A percentile compares a stretch with the other conserved stretches of the same genome.
phyloP scores from a whole-genome alignment of 2,113 vertebrate genomes.

The Epinephelus lanceolatus region DNA sequence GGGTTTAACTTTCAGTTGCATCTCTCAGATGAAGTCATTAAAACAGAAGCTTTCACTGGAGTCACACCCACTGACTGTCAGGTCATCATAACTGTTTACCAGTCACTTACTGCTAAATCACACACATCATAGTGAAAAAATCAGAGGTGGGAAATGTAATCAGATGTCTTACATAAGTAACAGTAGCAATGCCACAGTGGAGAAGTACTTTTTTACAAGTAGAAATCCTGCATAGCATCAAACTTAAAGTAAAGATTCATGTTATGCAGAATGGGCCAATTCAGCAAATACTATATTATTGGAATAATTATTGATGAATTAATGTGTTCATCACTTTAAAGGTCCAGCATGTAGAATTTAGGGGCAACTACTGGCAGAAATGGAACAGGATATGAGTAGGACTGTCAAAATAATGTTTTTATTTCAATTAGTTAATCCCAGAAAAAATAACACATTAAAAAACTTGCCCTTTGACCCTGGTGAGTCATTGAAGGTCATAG shows the following conservation, averaged over 20 bases:
- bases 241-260: not conserved
- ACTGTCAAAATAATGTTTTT: no score
- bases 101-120: not conserved
- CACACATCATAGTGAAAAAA: not conserved
- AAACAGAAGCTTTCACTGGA: not conserved
- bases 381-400: no score
- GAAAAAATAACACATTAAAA: no score
- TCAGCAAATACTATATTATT: no score
- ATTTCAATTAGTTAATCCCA: no score
- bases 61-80: not conserved
- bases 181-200: not conserved
- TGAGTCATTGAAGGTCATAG: no score
- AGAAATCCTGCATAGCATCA: not conserved
- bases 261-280: not conserved
- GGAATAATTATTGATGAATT: no score
- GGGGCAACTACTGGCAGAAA: no score
- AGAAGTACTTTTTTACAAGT: not conserved
- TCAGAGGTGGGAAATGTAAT: not conserved
- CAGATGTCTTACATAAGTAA: not conserved
- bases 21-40: not conserved
- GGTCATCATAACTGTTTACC: not conserved
- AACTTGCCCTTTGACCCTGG: no score
- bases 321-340: no score
- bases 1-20: not conserved
- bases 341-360: no score